These are phyloP conservation scores for Coreoperca whiteheadi DNA, from an alignment of 2,113 vertebrate genomes.

Conservation along the genomic window DNA sequence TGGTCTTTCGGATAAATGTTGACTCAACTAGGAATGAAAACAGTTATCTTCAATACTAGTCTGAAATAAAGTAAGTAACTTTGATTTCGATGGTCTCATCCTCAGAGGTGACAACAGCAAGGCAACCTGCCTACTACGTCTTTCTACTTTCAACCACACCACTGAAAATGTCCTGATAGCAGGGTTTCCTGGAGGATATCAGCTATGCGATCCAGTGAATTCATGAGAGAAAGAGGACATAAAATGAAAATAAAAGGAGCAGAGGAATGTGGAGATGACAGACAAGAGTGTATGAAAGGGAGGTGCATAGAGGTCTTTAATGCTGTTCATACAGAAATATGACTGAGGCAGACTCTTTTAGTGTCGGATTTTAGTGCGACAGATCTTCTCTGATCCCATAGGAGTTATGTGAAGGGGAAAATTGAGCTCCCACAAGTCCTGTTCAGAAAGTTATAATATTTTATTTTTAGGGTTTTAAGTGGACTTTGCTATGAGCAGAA, in stretches of 20 bases:
- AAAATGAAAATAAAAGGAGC: conserved; percentile 55
- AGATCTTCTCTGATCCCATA: conserved; percentile 38
- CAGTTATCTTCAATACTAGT: not conserved
- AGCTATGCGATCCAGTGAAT: conserved; percentile 54
- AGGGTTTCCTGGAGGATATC: conserved; percentile 54
- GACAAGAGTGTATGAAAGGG: conserved; percentile 58
- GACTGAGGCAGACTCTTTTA: conserved; percentile 38
- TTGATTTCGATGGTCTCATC: conserved; percentile 25
- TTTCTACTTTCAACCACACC: conserved; percentile 58
- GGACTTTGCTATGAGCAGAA: not conserved
- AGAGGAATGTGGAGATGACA: conserved; percentile 54
- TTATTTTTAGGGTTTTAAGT: not conserved
- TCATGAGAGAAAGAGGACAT: conserved; percentile 53
- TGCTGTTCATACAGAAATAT: conserved; percentile 44
- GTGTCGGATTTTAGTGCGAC: conserved; percentile 14
- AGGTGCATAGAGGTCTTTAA: conserved; percentile 46
- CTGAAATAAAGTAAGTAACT: conserved; percentile 18
- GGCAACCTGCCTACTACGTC: conserved; percentile 43
- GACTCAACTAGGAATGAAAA: conserved; percentile 10
- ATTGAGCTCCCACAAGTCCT: conserved; percentile 14
- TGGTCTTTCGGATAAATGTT: not conserved
- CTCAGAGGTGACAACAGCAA: conserved; percentile 56
- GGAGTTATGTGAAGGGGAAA: conserved; percentile 24
- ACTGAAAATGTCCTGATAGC: conserved; percentile 63
- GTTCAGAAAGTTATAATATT: conserved; percentile 2